These are phyloP conservation scores for Leuciscus idus DNA, from an alignment of 2,113 vertebrate genomes.

Conservation along the genomic window DNA sequence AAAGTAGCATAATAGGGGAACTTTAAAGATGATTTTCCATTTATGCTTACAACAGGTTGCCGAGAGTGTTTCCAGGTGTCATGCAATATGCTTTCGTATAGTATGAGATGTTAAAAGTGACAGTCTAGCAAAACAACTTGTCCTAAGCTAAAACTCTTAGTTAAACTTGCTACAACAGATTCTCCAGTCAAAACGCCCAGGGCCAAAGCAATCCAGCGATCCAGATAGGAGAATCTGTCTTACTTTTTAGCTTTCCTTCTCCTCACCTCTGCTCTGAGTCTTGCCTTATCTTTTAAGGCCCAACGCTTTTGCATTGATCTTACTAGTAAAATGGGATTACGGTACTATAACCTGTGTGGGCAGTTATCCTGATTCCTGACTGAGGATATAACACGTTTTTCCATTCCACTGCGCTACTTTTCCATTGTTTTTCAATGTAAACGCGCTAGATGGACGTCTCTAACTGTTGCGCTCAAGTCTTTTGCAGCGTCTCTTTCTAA, in stretches of 20 bases:
- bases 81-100: no score
- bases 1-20: no score
- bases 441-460: no score
- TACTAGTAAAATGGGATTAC: conserved; percentile 3
- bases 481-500: no score
- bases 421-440: no score
- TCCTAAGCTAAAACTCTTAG: not conserved
- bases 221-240: not conserved
- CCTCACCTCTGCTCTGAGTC: not conserved
- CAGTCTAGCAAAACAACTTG: not conserved
- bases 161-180: conserved; percentile 4
- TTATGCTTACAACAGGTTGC: no score
- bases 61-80: no score
- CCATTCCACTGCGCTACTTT: no score
- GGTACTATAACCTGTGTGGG: not conserved
- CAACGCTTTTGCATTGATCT: not conserved
- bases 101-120: not conserved
- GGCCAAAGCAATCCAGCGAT: not conserved
- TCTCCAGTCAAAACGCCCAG: not conserved
- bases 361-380: not conserved
- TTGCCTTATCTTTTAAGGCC: not conserved
- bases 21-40: no score
- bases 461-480: no score
- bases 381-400: no score
- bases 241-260: not conserved